phyloP scores from a whole-genome alignment of 2,797 vertebrate species.

The Phoeniculus purpureus region DNA sequence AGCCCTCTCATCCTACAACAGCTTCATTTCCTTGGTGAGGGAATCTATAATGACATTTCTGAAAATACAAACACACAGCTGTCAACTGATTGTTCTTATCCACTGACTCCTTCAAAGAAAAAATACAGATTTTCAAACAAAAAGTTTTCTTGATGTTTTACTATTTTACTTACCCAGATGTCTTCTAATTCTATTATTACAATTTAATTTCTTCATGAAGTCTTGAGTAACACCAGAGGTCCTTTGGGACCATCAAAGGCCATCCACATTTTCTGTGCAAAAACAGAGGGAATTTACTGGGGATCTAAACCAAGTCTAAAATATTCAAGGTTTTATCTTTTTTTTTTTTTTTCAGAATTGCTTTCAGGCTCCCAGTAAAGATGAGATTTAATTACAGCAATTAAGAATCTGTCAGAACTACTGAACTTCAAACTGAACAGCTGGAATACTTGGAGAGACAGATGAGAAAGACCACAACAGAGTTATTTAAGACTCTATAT shows the following conservation, averaged over 20 bases:
- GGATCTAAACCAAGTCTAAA: neutral
- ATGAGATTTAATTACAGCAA: neutral
- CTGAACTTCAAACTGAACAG: conserved; percentile 6
- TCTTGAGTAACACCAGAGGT: neutral
- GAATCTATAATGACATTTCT: neutral
- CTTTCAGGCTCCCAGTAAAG: neutral
- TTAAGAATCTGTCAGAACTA: neutral
- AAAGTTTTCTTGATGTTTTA: neutral
- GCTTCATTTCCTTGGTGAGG: neutral
- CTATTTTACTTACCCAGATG: neutral
- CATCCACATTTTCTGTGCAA: neutral
- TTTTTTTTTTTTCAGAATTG: neutral
- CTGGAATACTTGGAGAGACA: neutral
- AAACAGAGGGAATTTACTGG: neutral
- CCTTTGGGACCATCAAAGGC: neutral
- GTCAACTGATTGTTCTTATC: neutral
- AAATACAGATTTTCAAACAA: neutral
- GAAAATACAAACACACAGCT: neutral
- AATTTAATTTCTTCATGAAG: neutral
- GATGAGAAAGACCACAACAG: neutral
- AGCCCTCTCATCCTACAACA: neutral
- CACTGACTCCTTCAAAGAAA: neutral
- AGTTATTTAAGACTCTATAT: neutral
- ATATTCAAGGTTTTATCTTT: neutral
- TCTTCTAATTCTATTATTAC: neutral